Evolutionary conservation across 2,888 invertebrate genomes (phyloP).

Genomic region (Drosophila maculinotata): DNA sequence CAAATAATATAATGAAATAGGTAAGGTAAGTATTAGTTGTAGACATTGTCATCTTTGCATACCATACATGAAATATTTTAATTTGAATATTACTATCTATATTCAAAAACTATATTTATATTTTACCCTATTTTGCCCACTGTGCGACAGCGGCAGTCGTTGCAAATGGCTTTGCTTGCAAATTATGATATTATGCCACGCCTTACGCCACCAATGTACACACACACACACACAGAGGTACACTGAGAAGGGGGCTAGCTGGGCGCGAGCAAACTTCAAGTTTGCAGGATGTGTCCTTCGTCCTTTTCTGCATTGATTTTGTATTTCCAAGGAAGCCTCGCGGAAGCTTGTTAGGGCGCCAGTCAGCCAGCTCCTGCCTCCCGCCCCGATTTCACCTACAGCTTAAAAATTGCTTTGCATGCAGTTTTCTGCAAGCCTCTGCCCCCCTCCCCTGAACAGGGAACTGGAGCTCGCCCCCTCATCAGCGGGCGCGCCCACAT

Average conservation of each 20-base stretch:
- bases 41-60: too few species aligned
- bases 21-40: too few species aligned
- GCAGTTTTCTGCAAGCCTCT: conserved; percentile 58
- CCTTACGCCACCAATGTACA: conserved; percentile 40
- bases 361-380: not conserved
- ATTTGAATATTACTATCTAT: too few species aligned
- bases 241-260: not conserved
- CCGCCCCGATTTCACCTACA: conserved; percentile 1
- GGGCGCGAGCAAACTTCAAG: conserved; percentile 61
- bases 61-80: too few species aligned
- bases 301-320: conserved; percentile 75
- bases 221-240: conserved; percentile 1
- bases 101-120: not conserved
- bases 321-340: conserved; percentile 74
- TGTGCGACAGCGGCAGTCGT: conserved; percentile 36
- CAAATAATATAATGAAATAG: too few species aligned
- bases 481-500: conserved; percentile 33
- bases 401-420: conserved; percentile 77
- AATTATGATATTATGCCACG: conserved; percentile 72
- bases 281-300: conserved; percentile 69
- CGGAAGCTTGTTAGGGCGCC: conserved; percentile 75
- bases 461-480: too few species aligned
- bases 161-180: conserved; percentile 58
- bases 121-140: conserved; percentile 8
- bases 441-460: too few species aligned